A percentile compares a stretch with the other conserved stretches of the same genome.
Conservation (phyloP, 1,140 invertebrate genomes). For the Xylocopa sonorina region DNA sequence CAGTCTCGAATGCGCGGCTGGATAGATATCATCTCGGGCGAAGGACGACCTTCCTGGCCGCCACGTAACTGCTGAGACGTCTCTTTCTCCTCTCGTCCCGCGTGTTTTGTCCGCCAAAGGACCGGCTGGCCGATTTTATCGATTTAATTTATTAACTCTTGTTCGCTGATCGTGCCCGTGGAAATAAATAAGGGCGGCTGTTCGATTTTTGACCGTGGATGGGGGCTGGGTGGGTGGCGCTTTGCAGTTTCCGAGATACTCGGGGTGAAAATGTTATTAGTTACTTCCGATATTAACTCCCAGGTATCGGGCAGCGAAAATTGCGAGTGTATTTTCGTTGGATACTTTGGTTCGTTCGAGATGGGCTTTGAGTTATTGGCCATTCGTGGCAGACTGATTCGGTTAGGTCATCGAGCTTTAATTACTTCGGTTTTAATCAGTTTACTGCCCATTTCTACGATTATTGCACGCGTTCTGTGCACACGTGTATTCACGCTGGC, state of each 20-base stretch:
- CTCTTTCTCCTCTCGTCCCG: slow-evolving; percentile 3
- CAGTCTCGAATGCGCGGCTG: neutral
- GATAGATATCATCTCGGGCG: slow-evolving; percentile 16
- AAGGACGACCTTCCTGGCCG: slow-evolving; percentile 12
- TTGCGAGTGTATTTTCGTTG: no score
- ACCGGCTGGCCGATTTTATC: slow-evolving; percentile 3
- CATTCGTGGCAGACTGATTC: neutral
- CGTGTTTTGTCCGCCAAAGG: slow-evolving; percentile 1
- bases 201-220: neutral
- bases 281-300: no score
- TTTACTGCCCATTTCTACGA: no score
- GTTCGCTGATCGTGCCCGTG: neutral
- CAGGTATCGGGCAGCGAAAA: no score
- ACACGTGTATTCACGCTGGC: no score
- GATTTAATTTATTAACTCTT: slow-evolving; percentile 26
- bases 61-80: slow-evolving; percentile 8
- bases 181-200: neutral
- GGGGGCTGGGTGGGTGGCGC: no score
- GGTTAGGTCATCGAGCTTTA: neutral
- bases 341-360: neutral
- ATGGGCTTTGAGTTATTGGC: neutral
- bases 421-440: no score
- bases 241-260: no score
- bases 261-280: no score
- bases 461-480: no score